Base-by-base conservation (phyloP, 2,113 vertebrate species). In the Nothobranchius furzeri region DNA sequence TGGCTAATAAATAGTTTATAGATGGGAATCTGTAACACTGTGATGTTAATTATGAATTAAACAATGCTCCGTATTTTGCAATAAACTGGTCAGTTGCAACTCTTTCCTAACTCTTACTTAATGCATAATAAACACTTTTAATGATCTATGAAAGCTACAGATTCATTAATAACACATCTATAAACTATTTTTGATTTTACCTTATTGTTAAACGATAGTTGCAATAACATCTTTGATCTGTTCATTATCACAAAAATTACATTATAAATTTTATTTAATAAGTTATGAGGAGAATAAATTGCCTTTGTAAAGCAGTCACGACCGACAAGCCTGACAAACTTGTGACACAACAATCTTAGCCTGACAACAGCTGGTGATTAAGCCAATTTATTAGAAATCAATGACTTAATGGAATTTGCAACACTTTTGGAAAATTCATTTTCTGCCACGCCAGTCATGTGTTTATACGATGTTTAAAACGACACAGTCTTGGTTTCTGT, bases 351-450 rank as follows among this genome's bases (percentile, higher is more conserved):
- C 80, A 87, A 87, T 88, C 82, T 74, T 71, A 85, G 72, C 86
- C 80, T 85, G 84, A 89, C 84, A 90, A 84, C 90, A 90, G 85
- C 87, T 90, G 90, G 79, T 75, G 81, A 91, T 90, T 87, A 89
- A 75, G 84, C 66, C 85, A 89, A 88, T 90, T 88, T 87, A 89
- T 89, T 88, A 85, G 83, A 87, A 90, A 90, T 88, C 83, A 89
- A 87, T 89, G 81, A 86, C 76, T 83, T 91, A 82, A 88, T 88
- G 89, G 67, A 83, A 89, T 89, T 87, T 87, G 84, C 65, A 85
- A 79, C 85, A 85, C 69, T 85, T 88, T 82, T 66, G 76, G 48
- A 87, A 83, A 87, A 88, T 87, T 61, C 72, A 85, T 90, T 88
- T 86, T 79, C 84, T 82, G 75, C 79, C 81, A 79, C 65, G 70